A percentile compares a stretch with the other conserved stretches of the same genome.
phyloP scores from a whole-genome alignment of 1,140 invertebrate genomes.

The Hypothenemus hampei region DNA sequence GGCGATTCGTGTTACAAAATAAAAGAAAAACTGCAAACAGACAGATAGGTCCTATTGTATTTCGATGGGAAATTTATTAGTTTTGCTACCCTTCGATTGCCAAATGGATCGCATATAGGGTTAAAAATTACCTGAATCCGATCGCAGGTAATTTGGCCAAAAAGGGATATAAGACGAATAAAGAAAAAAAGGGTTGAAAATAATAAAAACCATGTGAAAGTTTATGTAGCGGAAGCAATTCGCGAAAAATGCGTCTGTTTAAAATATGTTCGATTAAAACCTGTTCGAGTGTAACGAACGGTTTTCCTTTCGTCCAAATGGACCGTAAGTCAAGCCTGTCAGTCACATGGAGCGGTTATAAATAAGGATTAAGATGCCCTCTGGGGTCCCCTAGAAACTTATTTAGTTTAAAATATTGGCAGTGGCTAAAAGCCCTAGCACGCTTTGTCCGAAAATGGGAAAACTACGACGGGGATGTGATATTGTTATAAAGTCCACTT shows the following conservation, averaged over 20 bases:
- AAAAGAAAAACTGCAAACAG: conserved; percentile 16
- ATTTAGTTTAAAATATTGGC: conserved; percentile 46
- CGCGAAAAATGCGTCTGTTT: background rate
- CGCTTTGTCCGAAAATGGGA: conserved; percentile 34
- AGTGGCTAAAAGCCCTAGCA: conserved; percentile 34
- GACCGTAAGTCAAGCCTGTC: conserved; percentile 8
- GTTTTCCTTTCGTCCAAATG: conserved; percentile 1
- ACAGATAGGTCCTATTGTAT: conserved; percentile 17
- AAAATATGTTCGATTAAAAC: background rate
- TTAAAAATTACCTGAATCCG: conserved; percentile 6
- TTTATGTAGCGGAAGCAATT: conserved; percentile 14
- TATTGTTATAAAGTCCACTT: conserved; percentile 45
- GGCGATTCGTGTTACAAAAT: conserved; percentile 5
- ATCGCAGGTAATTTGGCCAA: conserved; percentile 5
- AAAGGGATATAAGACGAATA: background rate
- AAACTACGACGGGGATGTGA: conserved; percentile 35
- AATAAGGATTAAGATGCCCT: conserved; percentile 23
- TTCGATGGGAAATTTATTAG: conserved; percentile 20
- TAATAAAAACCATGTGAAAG: conserved; percentile 3
- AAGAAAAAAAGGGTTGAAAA: conserved; percentile 6
- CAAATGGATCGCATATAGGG: conserved; percentile 5
- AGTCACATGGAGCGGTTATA: conserved; percentile 9
- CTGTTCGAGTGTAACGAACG: background rate
- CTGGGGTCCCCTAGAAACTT: conserved; percentile 38
- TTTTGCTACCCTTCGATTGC: conserved; percentile 8